phyloP scores from a whole-genome alignment of 2,113 vertebrate genomes.

The Hippocampus zosterae region DNA sequence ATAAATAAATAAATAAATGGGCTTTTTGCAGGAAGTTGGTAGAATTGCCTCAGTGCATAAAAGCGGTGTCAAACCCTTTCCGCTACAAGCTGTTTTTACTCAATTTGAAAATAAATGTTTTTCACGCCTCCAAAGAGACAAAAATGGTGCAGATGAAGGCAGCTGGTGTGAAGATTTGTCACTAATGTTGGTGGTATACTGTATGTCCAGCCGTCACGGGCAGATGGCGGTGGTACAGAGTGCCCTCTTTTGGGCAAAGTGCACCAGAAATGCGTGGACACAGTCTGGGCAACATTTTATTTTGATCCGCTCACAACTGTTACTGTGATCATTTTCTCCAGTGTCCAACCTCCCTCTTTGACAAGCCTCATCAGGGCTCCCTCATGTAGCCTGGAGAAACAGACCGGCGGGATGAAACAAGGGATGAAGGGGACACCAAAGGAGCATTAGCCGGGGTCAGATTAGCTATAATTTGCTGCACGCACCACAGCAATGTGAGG shows the following conservation, averaged over 20 bases:
- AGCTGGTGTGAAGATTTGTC: conserved; percentile 44
- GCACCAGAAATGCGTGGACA: conserved; percentile 1
- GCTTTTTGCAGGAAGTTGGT: conserved; percentile 39
- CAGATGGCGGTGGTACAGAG: conserved; percentile 34
- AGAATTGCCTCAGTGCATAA: conserved; percentile 42
- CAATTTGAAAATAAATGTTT: conserved; percentile 52
- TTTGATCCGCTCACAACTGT: conserved; percentile 26
- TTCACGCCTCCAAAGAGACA: conserved; percentile 46
- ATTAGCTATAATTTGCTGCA: conserved; percentile 60
- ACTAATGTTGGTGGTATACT: conserved; percentile 28
- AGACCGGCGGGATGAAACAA: conserved; percentile 49
- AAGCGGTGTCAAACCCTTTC: conserved; percentile 35
- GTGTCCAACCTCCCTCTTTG: conserved; percentile 6
- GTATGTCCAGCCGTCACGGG: conserved; percentile 25
- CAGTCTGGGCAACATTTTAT: conserved; percentile 11
- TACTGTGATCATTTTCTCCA: conserved; percentile 20
- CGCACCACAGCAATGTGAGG: conserved; percentile 41
- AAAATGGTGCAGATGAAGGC: conserved; percentile 42
- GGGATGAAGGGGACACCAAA: conserved; percentile 49
- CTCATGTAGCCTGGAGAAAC: conserved; percentile 26
- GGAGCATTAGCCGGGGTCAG: conserved; percentile 34
- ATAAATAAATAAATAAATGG: neutral
- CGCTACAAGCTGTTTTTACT: conserved; percentile 48
- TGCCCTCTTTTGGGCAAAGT: conserved; percentile 27
- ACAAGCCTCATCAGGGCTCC: conserved; percentile 23